A percentile compares a stretch with the other conserved stretches of the same genome.
phyloP scores from a whole-genome alignment of 2,113 vertebrate genomes.

The Syngnathus scovelli region DNA sequence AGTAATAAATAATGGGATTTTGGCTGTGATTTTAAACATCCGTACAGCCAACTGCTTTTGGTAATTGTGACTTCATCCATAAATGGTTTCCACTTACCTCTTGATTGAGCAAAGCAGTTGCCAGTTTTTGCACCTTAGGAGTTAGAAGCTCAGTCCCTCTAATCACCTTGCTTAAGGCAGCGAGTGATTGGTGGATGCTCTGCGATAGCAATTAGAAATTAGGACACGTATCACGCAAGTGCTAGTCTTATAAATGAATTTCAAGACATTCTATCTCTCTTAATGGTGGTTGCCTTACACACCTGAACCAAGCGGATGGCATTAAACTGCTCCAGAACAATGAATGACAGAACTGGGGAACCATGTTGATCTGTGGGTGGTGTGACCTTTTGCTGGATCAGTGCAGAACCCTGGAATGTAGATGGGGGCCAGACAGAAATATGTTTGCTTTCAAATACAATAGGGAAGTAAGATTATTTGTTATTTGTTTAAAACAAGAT shows the following conservation, averaged over 20 bases:
- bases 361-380: constrained; percentile 79
- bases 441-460: not conserved
- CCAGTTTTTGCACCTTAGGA: constrained; percentile 85
- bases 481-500: not conserved
- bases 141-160: constrained; percentile 86
- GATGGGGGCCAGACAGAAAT: constrained; percentile 7
- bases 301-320: constrained; percentile 85
- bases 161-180: constrained; percentile 93
- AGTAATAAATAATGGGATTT: not conserved
- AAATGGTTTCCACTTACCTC: constrained; percentile 73
- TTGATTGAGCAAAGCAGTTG: constrained; percentile 87
- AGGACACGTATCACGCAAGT: not conserved
- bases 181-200: constrained; percentile 90
- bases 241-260: not conserved
- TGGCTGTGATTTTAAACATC: no score
- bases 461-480: not conserved
- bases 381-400: constrained; percentile 90
- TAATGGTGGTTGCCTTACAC: constrained; percentile 11
- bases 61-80: no score
- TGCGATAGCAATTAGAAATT: constrained; percentile 31
- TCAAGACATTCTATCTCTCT: not conserved
- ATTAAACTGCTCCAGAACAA: constrained; percentile 86
- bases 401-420: constrained; percentile 78
- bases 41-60: no score
- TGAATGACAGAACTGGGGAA: constrained; percentile 85